Conservation (phyloP, 1,140 invertebrate genomes). For the Saccostrea glomerata region DNA sequence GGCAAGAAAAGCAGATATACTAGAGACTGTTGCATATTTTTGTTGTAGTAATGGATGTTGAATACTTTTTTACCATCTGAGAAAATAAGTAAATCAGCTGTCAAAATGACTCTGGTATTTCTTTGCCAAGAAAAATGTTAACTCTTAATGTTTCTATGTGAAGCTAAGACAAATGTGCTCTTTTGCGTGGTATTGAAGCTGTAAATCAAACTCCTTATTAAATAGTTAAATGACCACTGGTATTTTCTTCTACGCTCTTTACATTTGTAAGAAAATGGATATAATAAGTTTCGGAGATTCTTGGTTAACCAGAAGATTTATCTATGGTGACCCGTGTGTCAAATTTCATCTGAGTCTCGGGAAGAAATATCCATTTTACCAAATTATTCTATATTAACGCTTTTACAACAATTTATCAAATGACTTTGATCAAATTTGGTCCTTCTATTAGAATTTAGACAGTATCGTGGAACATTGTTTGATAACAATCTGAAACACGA, state of each 20-base stretch:
- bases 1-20: not conserved
- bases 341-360: not conserved
- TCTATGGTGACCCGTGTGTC: conserved; percentile 18
- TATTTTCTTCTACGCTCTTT: not conserved
- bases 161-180: not conserved
- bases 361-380: conserved; percentile 31
- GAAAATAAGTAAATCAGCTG: conserved; percentile 3
- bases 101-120: not conserved
- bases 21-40: not conserved
- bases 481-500: conserved; percentile 2
- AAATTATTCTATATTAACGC: conserved; percentile 29
- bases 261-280: not conserved
- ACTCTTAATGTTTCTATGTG: not conserved
- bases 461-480: not conserved
- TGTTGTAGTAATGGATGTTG: not conserved
- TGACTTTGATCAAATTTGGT: conserved; percentile 18
- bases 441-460: conserved; percentile 6
- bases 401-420: conserved; percentile 26
- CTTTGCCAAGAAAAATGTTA: not conserved
- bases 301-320: conserved; percentile 27
- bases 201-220: not conserved
- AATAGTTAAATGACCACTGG: not conserved
- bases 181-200: not conserved
- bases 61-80: not conserved
- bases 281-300: not conserved